Evolutionary conservation across 2,888 invertebrate genomes (phyloP).

Genomic region (Cheilosia impressa): DNA sequence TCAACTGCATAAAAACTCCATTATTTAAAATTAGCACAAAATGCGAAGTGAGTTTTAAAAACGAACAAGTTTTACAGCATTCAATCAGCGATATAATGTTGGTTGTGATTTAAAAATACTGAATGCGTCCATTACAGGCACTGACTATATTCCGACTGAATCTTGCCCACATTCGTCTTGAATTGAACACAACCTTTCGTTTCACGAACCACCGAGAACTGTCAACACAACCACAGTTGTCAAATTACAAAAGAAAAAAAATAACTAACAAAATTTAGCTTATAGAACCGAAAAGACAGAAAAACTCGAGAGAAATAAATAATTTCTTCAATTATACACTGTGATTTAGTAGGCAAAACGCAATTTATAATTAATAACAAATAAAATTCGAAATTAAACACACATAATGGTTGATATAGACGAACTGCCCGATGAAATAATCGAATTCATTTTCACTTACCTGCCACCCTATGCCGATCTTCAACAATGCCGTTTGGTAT

Average conservation of each 20-base stretch:
- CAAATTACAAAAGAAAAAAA: conserved; percentile 45
- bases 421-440: conserved; percentile 95
- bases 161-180: background rate
- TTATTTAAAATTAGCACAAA: too few relatives aligned
- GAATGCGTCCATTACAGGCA: background rate
- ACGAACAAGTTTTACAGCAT: too few relatives aligned
- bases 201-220: conserved; percentile 1
- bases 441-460: conserved; percentile 95
- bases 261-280: conserved; percentile 33
- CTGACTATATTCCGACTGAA: background rate
- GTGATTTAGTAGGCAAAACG: conserved; percentile 21
- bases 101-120: background rate
- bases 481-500: conserved; percentile 93
- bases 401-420: conserved; percentile 79
- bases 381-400: background rate
- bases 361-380: conserved; percentile 1
- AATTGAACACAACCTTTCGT: conserved; percentile 3
- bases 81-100: too few relatives aligned
- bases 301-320: conserved; percentile 31
- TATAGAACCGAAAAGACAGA: conserved; percentile 28
- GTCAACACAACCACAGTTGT: conserved; percentile 25
- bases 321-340: conserved; percentile 20
- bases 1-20: too few relatives aligned
- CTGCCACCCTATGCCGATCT: conserved; percentile 96
- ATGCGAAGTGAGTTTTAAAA: too few relatives aligned